A percentile compares a stretch with the other conserved stretches of the same genome.
These are phyloP conservation scores for Hylomyscus alleni DNA, from an alignment of 2,797 vertebrate genomes.

Conservation along the genomic window DNA sequence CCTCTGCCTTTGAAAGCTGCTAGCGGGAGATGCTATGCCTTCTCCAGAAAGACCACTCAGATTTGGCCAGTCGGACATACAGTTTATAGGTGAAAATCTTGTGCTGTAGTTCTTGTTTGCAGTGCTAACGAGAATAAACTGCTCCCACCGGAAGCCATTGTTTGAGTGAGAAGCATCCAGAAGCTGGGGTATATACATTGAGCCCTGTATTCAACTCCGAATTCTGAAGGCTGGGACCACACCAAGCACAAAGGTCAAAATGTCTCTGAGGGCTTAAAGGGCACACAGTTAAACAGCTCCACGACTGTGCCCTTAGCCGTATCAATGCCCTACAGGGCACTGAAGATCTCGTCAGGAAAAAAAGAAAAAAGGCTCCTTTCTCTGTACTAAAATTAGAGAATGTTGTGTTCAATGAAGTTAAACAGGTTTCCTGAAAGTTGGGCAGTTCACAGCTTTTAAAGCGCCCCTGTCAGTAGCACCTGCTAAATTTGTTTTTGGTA, in stretches of 20 bases:
- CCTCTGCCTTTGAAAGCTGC: neutral
- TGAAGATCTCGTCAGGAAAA: neutral
- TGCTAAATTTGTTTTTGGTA: neutral
- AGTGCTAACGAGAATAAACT: neutral
- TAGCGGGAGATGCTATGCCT: neutral
- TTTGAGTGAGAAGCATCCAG: constrained; percentile 6
- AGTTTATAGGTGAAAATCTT: neutral
- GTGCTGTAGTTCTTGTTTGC: neutral
- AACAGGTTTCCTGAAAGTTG: neutral
- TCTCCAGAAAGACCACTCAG: neutral
- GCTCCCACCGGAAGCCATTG: neutral
- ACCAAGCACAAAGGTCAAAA: neutral
- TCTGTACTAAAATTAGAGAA: constrained; percentile 32
- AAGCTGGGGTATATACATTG: neutral
- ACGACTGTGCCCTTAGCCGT: neutral
- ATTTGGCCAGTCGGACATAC: neutral
- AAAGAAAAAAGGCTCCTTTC: neutral
- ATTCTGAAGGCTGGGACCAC: neutral
- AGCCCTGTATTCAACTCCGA: neutral
- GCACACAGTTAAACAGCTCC: neutral
- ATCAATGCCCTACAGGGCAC: neutral
- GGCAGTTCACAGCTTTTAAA: neutral
- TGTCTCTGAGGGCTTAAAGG: neutral
- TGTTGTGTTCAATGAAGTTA: neutral
- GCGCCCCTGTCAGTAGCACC: neutral